Base-by-base conservation (phyloP, 2,113 vertebrate genomes). In the rabbit (Oryctolagus cuniculus) region DNA sequence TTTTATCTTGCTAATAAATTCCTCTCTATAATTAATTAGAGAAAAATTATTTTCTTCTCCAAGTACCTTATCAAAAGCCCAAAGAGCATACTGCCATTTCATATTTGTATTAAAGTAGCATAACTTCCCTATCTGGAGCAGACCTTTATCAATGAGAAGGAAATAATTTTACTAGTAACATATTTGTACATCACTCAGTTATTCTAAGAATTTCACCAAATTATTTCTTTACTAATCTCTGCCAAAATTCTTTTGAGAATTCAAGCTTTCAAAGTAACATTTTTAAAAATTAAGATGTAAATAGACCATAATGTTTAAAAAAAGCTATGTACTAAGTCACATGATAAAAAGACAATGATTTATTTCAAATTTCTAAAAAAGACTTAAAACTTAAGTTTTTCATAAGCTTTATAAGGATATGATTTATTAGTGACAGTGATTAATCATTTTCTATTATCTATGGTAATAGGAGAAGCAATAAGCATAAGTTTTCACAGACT, bases 21-120 rank as follows among this genome's bases (percentile, higher is more conserved):
- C n/a, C 6, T 84, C 34, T 70, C 53, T 31, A 49, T 94, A 96
- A 94, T 82, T 13, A 11, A 88, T 12, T 51, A 58, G 34, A 83
- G 49, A 93, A 91, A 86, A 93, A 72, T 77, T 64, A 84, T 83
- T 89, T 94, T 94, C 79, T 94, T 25, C 70, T 75, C 70, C 66
- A 80, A 91, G 91, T 53, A 67, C 51, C 66, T 91, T 91, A 91
- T 72, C 90, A 87, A 91, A 92, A 84, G 7, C 51, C 29, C 66
- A 67, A 91, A 85, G 55, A 86, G 24, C 5, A 7, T 89, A 92
- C 25, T 88, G 12, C 34, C 15, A 44, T 87, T 94, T 91, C 66
- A 19, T 72, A 85, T 87, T 85, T 79, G 5, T 64, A 79, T 69
- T 34, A 69, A 91, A 88, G 22, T 78, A 83, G 21, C 63, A 31